Conservation (phyloP, 2,888 invertebrate species). For the Willowsia nigromaculata region DNA sequence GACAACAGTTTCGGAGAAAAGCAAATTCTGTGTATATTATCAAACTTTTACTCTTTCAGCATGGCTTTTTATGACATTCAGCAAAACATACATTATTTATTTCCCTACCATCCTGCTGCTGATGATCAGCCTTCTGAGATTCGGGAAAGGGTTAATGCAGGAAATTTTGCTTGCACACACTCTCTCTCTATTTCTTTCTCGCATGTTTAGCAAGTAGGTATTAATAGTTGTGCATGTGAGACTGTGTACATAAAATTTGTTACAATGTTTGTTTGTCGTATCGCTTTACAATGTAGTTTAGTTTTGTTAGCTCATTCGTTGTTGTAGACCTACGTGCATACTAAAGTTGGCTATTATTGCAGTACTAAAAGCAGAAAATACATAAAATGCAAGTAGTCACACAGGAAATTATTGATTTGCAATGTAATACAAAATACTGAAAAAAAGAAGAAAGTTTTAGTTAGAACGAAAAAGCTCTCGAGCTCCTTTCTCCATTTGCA, state of each 20-base stretch:
- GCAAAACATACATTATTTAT: too few relatives aligned
- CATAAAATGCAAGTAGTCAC: neutral
- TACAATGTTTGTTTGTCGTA: neutral
- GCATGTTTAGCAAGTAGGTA: too few relatives aligned
- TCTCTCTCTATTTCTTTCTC: too few relatives aligned
- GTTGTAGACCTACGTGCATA: neutral
- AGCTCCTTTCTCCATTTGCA: neutral
- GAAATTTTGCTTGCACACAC: too few relatives aligned
- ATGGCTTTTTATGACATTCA: too few relatives aligned
- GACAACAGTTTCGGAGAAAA: too few relatives aligned
- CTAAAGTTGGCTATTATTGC: neutral
- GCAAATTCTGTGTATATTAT: too few relatives aligned
- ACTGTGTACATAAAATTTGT: neutral
- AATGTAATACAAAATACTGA: neutral
- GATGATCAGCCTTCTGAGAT: too few relatives aligned
- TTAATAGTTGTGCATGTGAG: neutral
- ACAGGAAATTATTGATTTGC: conserved; percentile 63
- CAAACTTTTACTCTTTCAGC: too few relatives aligned
- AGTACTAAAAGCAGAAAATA: neutral
- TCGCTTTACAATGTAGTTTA: neutral
- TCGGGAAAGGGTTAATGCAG: too few relatives aligned
- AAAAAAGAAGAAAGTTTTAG: neutral
- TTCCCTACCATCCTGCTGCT: too few relatives aligned
- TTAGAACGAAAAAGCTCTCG: neutral
- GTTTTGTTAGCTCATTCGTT: neutral